phyloP scores from a whole-genome alignment of 1,140 invertebrate species.

The Rhagoletis pomonella region DNA sequence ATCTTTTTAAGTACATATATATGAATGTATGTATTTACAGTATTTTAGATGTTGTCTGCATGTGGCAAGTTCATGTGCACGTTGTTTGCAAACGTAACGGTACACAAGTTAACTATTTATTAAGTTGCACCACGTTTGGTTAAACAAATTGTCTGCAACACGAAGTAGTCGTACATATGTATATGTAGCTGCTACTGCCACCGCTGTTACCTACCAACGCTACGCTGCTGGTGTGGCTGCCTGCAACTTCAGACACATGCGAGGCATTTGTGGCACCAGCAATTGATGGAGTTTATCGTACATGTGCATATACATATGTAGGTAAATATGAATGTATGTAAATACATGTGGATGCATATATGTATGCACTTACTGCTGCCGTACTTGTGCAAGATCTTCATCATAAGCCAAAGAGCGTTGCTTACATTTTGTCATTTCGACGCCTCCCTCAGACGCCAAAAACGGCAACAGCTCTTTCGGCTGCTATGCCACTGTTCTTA shows the following conservation, averaged over 20 bases:
- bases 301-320: neutral
- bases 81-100: constrained; percentile 47
- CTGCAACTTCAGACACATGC: neutral
- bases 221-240: neutral
- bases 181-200: neutral
- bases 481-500: neutral
- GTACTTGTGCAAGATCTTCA: neutral
- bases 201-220: neutral
- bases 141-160: constrained; percentile 49
- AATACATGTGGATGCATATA: neutral
- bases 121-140: constrained; percentile 45
- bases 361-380: neutral
- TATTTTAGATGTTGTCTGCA: neutral
- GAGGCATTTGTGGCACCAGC: neutral
- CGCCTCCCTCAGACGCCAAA: neutral
- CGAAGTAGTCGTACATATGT: neutral
- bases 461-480: neutral
- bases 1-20: neutral
- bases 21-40: neutral
- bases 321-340: neutral
- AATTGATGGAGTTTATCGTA: constrained; percentile 17
- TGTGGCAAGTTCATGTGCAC: constrained; percentile 28
- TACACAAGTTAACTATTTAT: constrained; percentile 49
- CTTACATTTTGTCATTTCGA: neutral
- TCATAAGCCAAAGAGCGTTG: neutral